Evolutionary conservation across 1,140 invertebrate species (phyloP).

Genomic region (Tyrophagus putrescentiae): DNA sequence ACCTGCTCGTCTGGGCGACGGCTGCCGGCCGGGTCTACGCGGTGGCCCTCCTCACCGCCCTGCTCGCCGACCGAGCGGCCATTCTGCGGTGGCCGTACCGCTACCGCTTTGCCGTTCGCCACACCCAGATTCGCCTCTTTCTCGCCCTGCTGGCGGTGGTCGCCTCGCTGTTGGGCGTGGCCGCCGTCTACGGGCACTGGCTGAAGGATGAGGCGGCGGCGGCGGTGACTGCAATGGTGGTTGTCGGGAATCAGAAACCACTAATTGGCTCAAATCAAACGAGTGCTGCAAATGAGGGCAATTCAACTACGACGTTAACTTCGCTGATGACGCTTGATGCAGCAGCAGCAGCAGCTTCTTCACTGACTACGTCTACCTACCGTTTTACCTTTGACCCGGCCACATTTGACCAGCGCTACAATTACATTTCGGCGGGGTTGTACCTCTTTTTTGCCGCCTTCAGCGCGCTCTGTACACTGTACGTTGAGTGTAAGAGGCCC

Average conservation of each 20-base stretch:
- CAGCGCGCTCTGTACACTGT: background rate
- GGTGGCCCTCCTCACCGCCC: slow-evolving; percentile 39
- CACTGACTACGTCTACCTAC: background rate
- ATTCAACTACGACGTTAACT: no score
- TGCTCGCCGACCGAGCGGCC: slow-evolving; percentile 38
- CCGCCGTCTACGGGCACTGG: slow-evolving; percentile 28
- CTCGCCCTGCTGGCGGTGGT: slow-evolving; percentile 39
- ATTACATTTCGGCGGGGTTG: background rate
- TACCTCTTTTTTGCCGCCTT: background rate
- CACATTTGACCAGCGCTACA: background rate
- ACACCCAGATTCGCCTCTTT: slow-evolving; percentile 41
- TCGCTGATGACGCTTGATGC: no score
- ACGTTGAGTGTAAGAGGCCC: slow-evolving; percentile 8
- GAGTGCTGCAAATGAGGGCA: no score
- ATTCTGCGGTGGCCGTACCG: slow-evolving; percentile 36
- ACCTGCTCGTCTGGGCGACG: slow-evolving; percentile 37
- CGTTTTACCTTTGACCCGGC: background rate
- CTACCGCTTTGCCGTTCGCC: slow-evolving; percentile 36
- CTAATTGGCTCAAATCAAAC: no score
- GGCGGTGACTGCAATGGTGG: no score
- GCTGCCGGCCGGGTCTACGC: slow-evolving; percentile 41
- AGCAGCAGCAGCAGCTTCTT: no score
- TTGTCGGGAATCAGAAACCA: no score
- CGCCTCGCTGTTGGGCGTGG: slow-evolving; percentile 36
- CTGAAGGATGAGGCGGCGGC: no score